Percentiles rank a stretch among this genome's conserved stretches.
Conservation (phyloP, 2,113 vertebrate genomes). For the Zeus faber region DNA sequence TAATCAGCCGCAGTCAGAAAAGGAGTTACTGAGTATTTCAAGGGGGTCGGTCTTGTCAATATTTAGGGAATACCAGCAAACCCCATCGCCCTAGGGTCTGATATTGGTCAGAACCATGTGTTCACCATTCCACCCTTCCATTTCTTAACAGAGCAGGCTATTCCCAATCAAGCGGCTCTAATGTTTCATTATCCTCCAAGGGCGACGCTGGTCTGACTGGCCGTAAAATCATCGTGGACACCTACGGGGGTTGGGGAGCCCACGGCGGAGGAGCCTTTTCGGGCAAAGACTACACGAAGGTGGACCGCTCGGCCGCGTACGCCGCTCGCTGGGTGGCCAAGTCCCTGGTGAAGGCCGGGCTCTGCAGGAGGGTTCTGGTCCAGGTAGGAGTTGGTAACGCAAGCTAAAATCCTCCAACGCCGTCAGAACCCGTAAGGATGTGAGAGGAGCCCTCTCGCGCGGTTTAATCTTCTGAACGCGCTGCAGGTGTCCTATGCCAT, state of each 20-base stretch:
- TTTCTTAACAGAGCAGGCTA: too few species aligned
- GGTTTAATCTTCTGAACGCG: background rate
- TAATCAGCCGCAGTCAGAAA: too few species aligned
- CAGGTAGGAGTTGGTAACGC: conserved; percentile 66
- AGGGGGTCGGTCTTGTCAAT: too few species aligned
- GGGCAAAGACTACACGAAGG: conserved; percentile 96
- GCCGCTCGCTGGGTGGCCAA: conserved; percentile 97
- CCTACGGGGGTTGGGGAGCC: conserved; percentile 93
- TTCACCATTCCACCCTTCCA: too few species aligned
- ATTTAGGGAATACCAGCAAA: too few species aligned
- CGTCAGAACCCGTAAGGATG: background rate
- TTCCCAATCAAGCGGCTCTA: too few species aligned
- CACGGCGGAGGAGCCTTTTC: conserved; percentile 95
- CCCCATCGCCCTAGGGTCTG: too few species aligned
- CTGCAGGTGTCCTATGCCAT: conserved; percentile 90
- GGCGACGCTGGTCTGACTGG: conserved; percentile 93
- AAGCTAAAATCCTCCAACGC: too few species aligned
- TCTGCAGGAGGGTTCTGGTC: conserved; percentile 91
- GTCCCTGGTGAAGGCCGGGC: conserved; percentile 89
- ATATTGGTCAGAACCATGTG: too few species aligned
- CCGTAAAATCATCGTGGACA: conserved; percentile 95
- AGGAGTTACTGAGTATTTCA: too few species aligned
- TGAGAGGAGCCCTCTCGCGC: too few species aligned
- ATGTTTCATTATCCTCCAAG: too few species aligned
- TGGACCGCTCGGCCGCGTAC: conserved; percentile 93